Conservation (phyloP, 2,113 vertebrate genomes). For the Marmota monax region DNA sequence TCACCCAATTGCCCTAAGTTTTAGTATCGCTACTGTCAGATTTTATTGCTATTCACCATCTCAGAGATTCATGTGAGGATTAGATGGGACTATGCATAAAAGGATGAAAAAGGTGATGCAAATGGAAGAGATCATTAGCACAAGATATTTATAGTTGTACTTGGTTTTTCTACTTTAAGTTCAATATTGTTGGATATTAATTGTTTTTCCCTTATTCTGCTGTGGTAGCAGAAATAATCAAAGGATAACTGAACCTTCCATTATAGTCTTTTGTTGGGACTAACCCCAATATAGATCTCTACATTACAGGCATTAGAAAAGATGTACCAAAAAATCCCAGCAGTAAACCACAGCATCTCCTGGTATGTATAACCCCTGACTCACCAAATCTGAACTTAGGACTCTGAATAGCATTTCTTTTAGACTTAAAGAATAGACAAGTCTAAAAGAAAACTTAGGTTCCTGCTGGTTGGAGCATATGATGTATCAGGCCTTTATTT, state of each 20-base stretch:
- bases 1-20: background rate
- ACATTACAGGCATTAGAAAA: constrained; percentile 17
- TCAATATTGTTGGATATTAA: constrained; percentile 33
- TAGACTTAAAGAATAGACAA: constrained; percentile 55
- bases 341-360: background rate
- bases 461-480: constrained; percentile 15
- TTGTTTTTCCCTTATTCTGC: constrained; percentile 49
- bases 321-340: background rate
- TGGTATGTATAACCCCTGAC: background rate
- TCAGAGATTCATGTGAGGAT: background rate
- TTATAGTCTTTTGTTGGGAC: constrained; percentile 19
- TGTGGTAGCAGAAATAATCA: constrained; percentile 34
- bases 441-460: constrained; percentile 50
- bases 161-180: background rate
- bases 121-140: background rate
- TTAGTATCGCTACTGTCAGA: background rate
- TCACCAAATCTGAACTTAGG: constrained; percentile 28
- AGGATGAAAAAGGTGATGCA: background rate
- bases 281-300: constrained; percentile 48
- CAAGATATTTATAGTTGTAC: background rate
- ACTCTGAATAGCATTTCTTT: constrained; percentile 57
- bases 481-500: constrained; percentile 58
- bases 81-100: background rate
- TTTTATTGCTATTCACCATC: constrained; percentile 1
- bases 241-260: constrained; percentile 7